Evolutionary conservation across 2,888 invertebrate species (phyloP).

Genomic region (Drosophila aldrichi): DNA sequence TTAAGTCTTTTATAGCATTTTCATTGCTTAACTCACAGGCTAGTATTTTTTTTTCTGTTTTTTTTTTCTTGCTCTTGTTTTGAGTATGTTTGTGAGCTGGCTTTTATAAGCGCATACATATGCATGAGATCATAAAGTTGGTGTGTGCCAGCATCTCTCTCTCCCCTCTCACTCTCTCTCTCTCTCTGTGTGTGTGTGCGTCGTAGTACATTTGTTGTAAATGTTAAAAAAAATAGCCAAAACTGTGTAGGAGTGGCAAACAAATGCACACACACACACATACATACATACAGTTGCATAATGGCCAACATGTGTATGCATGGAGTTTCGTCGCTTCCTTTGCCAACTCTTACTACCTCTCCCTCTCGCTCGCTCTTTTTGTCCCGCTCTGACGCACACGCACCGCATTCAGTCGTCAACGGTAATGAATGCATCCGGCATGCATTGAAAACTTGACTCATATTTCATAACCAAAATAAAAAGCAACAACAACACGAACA

Average conservation of each 20-base stretch:
- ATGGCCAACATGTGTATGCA: constrained; percentile 63
- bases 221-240: constrained; percentile 61
- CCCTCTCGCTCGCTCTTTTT: not conserved
- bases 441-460: constrained; percentile 81
- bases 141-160: constrained; percentile 24
- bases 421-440: constrained; percentile 82
- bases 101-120: constrained; percentile 68
- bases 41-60: constrained; percentile 9
- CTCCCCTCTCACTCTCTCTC: not conserved
- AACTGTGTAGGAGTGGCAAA: constrained; percentile 40
- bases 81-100: constrained; percentile 30
- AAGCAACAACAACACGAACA: constrained; percentile 12
- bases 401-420: constrained; percentile 66
- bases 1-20: constrained; percentile 32
- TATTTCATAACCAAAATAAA: constrained; percentile 76
- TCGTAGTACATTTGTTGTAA: constrained; percentile 71
- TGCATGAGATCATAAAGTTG: constrained; percentile 74
- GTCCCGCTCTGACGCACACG: constrained; percentile 7
- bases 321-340: constrained; percentile 34
- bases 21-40: constrained; percentile 34
- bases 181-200: constrained; percentile 18
- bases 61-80: constrained; percentile 20
- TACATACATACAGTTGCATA: constrained; percentile 41
- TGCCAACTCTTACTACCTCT: constrained; percentile 2
- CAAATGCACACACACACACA: constrained; percentile 17